Evolutionary conservation across 92 coral and sea anemone genomes (phyloP).

Genomic region (Porites cylindrica): DNA sequence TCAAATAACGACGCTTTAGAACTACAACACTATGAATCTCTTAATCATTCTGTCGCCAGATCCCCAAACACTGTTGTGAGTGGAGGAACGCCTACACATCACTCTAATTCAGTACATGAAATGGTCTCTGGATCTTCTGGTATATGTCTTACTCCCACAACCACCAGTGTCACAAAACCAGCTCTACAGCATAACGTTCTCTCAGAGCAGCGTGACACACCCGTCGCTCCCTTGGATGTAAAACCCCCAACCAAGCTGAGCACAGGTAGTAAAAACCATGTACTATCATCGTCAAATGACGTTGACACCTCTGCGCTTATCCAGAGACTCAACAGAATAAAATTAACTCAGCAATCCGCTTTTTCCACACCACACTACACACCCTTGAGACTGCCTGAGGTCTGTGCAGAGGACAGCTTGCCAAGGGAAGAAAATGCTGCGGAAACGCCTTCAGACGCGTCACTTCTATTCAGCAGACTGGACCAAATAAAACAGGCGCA

Average conservation of each 20-base stretch:
- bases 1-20: background rate
- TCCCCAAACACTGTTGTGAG: background rate
- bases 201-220: conserved; percentile 5
- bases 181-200: background rate
- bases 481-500: conserved; percentile 71
- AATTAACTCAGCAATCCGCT: conserved; percentile 51
- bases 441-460: conserved; percentile 7
- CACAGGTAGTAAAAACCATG: background rate
- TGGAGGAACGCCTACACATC: background rate
- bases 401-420: conserved; percentile 2
- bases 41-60: background rate
- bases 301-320: conserved; percentile 68
- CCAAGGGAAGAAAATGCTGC: conserved; percentile 6
- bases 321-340: conserved; percentile 70
- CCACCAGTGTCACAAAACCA: background rate
- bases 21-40: background rate
- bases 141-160: background rate
- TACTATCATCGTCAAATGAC: conserved; percentile 18
- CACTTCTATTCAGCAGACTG: conserved; percentile 47
- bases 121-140: background rate
- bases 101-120: background rate
- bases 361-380: conserved; percentile 32
- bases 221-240: background rate
- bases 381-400: conserved; percentile 8
- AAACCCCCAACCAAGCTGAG: background rate